Percentiles rank a stretch among this genome's conserved stretches.
Conservation (phyloP, 2,113 vertebrate genomes). For the Myiagra hebetior region DNA sequence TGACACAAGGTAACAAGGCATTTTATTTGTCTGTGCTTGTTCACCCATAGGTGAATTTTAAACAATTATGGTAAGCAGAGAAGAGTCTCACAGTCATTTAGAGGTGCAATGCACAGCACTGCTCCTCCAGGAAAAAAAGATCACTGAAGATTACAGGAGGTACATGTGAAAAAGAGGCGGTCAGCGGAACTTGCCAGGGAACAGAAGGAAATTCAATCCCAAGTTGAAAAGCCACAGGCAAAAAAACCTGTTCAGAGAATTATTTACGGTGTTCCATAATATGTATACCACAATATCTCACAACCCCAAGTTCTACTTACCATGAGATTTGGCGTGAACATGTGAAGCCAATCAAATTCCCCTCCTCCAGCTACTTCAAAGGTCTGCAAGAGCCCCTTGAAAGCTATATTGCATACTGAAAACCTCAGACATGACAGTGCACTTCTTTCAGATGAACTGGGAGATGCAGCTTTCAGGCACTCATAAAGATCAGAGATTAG, state of each 20-base stretch:
- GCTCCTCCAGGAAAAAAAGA: not conserved
- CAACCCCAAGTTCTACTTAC: not conserved
- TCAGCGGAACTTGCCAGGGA: not conserved
- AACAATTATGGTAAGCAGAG: not conserved
- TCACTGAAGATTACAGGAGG: not conserved
- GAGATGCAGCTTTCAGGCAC: not conserved
- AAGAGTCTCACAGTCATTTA: not conserved
- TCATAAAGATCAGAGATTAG: not conserved
- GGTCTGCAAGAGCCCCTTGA: not conserved
- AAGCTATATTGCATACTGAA: not conserved
- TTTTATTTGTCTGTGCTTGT: not conserved
- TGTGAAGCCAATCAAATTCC: not conserved
- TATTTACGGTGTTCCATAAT: not conserved
- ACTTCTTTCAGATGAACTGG: not conserved
- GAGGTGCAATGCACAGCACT: not conserved
- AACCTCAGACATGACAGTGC: not conserved
- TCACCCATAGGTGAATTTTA: not conserved
- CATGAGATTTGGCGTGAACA: not conserved
- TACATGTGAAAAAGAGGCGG: not conserved
- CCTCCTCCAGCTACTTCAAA: slow-evolving; percentile 23
- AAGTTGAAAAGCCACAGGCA: not conserved
- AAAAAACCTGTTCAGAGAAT: not conserved
- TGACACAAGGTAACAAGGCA: not conserved
- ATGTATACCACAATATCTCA: not conserved
- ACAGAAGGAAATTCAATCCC: not conserved